Evolutionary conservation across 2,113 vertebrate genomes (phyloP).

Genomic region (Lagopus leucura): DNA sequence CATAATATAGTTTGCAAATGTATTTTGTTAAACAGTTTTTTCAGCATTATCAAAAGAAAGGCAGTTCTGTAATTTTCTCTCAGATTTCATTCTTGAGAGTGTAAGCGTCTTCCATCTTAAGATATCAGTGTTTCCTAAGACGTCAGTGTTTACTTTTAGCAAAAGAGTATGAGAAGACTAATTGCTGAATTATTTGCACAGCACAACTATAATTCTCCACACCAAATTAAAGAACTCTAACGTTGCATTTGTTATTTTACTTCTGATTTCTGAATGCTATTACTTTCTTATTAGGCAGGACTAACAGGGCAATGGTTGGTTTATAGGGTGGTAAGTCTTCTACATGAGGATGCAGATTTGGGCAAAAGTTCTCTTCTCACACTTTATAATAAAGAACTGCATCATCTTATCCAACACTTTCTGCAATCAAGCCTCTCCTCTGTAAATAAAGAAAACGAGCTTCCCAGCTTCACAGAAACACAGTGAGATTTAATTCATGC

Average conservation of each 20-base stretch:
- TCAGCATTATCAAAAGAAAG: constrained; percentile 23
- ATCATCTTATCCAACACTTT: not conserved
- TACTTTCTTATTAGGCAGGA: not conserved
- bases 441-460: not conserved
- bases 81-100: not conserved
- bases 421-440: not conserved
- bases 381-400: not conserved
- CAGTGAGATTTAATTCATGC: not conserved
- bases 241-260: not conserved
- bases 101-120: not conserved
- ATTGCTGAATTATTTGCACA: not conserved
- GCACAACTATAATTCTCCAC: not conserved
- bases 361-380: not conserved
- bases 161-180: not conserved
- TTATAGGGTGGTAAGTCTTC: not conserved
- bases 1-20: not conserved
- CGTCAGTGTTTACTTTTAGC: not conserved
- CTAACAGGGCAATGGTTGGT: not conserved
- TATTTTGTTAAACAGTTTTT: not conserved
- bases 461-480: not conserved
- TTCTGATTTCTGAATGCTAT: not conserved
- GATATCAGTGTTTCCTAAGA: not conserved
- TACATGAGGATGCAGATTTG: not conserved
- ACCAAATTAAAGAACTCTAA: not conserved
- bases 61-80: not conserved